Conservation (phyloP, 2,113 vertebrate species). For the Silurus glanis region DNA sequence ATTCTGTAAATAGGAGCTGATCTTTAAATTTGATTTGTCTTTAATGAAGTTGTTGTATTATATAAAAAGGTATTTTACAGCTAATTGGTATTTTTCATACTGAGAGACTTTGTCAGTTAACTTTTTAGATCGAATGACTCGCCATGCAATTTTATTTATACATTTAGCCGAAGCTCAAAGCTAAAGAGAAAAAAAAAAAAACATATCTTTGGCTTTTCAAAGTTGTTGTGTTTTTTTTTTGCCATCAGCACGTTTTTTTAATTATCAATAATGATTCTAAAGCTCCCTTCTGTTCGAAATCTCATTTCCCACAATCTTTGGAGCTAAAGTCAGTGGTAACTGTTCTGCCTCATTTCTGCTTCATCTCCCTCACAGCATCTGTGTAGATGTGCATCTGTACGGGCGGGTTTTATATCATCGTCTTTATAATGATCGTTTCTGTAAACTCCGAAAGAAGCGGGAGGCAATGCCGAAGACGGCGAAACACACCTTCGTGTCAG, state of each 20-base stretch:
- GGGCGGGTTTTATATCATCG: conserved; percentile 12
- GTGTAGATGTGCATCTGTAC: conserved; percentile 4
- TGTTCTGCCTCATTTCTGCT: conserved; percentile 38
- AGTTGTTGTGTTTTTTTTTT: background rate
- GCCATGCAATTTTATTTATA: background rate
- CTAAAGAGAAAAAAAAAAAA: background rate
- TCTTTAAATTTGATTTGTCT: background rate
- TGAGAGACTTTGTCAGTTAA: background rate
- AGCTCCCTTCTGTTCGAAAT: conserved; percentile 10
- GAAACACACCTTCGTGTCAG: background rate
- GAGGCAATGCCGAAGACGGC: conserved; percentile 13
- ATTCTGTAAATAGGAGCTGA: background rate
- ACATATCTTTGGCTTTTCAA: no score
- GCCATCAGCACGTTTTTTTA: conserved; percentile 8
- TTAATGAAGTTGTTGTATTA: background rate
- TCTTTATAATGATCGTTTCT: background rate
- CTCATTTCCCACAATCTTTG: background rate
- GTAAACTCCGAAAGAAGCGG: background rate
- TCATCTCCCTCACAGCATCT: conserved; percentile 29
- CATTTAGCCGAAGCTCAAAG: background rate
- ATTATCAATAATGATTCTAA: conserved; percentile 17
- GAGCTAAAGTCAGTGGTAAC: conserved; percentile 23
- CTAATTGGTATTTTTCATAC: background rate
- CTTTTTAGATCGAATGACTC: background rate
- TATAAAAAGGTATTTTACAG: background rate